A percentile compares a stretch with the other conserved stretches of the same genome.
phyloP scores from a whole-genome alignment of 2,113 vertebrate genomes.

The Podarcis muralis region DNA sequence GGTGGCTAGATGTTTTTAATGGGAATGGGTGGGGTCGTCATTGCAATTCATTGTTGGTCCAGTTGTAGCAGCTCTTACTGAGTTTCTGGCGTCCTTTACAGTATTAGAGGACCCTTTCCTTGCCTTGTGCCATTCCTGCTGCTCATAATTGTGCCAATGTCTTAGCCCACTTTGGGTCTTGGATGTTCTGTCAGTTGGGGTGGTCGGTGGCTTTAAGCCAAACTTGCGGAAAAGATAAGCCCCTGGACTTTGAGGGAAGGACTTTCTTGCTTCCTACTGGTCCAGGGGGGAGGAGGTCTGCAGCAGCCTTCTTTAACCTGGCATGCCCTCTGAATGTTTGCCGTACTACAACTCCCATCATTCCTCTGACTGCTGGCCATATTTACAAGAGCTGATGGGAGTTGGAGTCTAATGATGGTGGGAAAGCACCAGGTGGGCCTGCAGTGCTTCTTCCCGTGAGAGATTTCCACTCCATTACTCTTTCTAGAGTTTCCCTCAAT shows the following conservation, averaged over 20 bases:
- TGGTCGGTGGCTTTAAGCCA: not conserved
- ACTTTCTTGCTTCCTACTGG: too few species aligned
- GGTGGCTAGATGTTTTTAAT: not conserved
- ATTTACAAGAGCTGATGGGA: not conserved
- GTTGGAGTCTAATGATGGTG: not conserved
- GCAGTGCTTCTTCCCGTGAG: not conserved
- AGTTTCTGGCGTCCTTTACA: not conserved
- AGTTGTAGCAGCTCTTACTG: too few species aligned
- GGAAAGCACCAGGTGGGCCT: not conserved
- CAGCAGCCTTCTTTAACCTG: not conserved
- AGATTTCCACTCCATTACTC: not conserved
- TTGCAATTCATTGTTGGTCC: not conserved
- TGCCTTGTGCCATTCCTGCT: not conserved
- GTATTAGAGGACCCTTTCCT: not conserved
- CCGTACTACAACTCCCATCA: not conserved
- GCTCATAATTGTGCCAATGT: slow-evolving; percentile 35
- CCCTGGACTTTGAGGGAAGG: not conserved
- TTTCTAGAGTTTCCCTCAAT: not conserved
- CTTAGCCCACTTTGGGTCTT: not conserved
- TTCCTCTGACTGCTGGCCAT: not conserved
- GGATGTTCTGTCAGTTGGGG: slow-evolving; percentile 27
- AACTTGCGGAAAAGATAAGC: not conserved
- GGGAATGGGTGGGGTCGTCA: not conserved
- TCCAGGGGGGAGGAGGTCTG: not conserved
- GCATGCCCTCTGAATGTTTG: too few species aligned